phyloP scores from a whole-genome alignment of 2,113 vertebrate genomes.

The Poecilia latipinna region DNA sequence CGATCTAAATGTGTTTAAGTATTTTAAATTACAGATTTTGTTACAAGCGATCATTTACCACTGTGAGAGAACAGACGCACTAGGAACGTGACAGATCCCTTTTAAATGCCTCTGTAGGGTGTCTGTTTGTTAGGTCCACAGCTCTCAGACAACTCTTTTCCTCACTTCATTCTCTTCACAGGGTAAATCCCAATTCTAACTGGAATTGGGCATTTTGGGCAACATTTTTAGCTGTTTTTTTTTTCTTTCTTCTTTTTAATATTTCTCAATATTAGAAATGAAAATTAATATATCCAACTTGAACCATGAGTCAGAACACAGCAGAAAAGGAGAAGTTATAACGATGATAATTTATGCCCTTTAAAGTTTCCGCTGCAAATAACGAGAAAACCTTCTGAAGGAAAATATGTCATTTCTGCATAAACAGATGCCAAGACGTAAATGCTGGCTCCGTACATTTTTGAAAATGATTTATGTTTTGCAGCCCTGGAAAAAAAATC shows the following conservation, averaged over 20 bases:
- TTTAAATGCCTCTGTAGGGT: not conserved
- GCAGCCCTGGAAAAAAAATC: not conserved
- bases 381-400: not conserved
- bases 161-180: not conserved
- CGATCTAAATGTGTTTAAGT: not conserved
- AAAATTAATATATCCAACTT: not conserved
- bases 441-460: not conserved
- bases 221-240: not conserved
- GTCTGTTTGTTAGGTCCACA: not conserved
- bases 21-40: not conserved
- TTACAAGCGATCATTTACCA: not conserved
- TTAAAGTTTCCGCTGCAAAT: not conserved
- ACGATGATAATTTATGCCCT: not conserved
- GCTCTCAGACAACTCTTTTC: not conserved
- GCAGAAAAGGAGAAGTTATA: not conserved
- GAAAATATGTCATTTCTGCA: not conserved
- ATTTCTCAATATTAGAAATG: too few species aligned
- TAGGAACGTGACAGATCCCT: not conserved
- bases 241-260: too few species aligned
- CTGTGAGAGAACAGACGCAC: not conserved
- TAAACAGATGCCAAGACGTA: not conserved
- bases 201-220: not conserved
- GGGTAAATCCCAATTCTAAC: not conserved
- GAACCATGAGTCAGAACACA: not conserved
- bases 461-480: not conserved